Conservation (phyloP, 2,797 vertebrate genomes). For the Acrossocheilus fasciatus region DNA sequence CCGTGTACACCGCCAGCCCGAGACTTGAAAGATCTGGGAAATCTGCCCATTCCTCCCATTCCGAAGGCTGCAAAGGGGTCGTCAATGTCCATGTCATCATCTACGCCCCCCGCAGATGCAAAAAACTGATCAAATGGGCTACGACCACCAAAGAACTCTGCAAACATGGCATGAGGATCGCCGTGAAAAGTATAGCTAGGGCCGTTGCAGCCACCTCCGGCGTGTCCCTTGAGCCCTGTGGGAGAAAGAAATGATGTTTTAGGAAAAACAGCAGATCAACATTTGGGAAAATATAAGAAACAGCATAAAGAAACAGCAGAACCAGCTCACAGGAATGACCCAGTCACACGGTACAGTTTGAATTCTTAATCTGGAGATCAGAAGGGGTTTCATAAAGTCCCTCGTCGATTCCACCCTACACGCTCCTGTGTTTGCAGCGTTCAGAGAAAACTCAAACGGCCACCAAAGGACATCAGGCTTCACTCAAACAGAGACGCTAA, state of each 20-base stretch:
- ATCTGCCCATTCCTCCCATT: slow-evolving; percentile 81
- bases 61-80: slow-evolving; percentile 88
- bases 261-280: background rate
- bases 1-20: slow-evolving; percentile 65
- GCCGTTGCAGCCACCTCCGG: slow-evolving; percentile 77
- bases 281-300: background rate
- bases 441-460: slow-evolving; percentile 29
- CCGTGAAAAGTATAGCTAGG: slow-evolving; percentile 95
- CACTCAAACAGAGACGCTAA: background rate
- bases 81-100: slow-evolving; percentile 90
- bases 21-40: slow-evolving; percentile 76
- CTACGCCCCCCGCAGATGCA: slow-evolving; percentile 82
- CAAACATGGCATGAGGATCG: slow-evolving; percentile 95
- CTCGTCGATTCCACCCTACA: slow-evolving; percentile 9
- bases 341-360: slow-evolving; percentile 28
- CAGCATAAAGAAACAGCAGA: slow-evolving; percentile 14
- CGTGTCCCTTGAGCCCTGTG: slow-evolving; percentile 83
- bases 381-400: slow-evolving; percentile 28
- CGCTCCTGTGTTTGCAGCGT: slow-evolving; percentile 31
- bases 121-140: slow-evolving; percentile 98
- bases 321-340: slow-evolving; percentile 41
- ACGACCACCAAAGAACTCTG: slow-evolving; percentile 94
- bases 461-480: background rate
- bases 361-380: slow-evolving; percentile 33
- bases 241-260: slow-evolving; percentile 29